Evolutionary conservation across 2,113 vertebrate genomes (phyloP).

Genomic region (Phalacrocorax brasilianus): DNA sequence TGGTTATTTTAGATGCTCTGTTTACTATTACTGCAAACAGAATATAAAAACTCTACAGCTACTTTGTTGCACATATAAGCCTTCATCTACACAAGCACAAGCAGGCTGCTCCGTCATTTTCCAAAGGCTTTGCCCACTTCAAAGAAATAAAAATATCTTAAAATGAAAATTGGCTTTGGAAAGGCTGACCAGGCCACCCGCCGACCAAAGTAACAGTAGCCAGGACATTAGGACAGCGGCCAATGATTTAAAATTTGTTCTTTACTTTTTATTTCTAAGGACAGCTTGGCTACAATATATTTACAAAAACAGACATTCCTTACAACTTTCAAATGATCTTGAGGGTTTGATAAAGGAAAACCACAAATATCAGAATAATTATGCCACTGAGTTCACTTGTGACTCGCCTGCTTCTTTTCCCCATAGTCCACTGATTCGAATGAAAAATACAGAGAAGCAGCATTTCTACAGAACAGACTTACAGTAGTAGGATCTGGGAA

Average conservation of each 20-base stretch:
- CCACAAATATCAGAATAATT: background rate
- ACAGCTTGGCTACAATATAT: background rate
- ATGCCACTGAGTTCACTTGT: background rate
- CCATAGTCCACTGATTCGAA: background rate
- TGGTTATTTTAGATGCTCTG: constrained; percentile 87
- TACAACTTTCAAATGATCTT: background rate
- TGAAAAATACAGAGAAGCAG: background rate
- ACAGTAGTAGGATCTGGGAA: background rate
- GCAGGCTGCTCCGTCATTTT: constrained; percentile 55
- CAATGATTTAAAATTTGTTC: constrained; percentile 3
- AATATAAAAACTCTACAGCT: constrained; percentile 76
- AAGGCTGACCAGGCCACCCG: constrained; percentile 38
- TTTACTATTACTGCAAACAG: constrained; percentile 82
- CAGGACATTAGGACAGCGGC: constrained; percentile 37
- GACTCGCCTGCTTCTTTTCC: background rate
- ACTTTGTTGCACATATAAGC: constrained; percentile 63
- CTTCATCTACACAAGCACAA: constrained; percentile 55
- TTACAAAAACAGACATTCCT: background rate
- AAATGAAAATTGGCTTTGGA: constrained; percentile 48
- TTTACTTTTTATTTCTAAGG: constrained; percentile 33
- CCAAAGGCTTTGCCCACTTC: constrained; percentile 52
- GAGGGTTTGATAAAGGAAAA: background rate
- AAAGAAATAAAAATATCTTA: constrained; percentile 63
- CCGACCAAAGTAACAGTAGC: constrained; percentile 41
- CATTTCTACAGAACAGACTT: background rate